A percentile compares a stretch with the other conserved stretches of the same genome.
These are phyloP conservation scores for Panthera tigris DNA, from an alignment of 2,113 vertebrate genomes.

Conservation along the genomic window DNA sequence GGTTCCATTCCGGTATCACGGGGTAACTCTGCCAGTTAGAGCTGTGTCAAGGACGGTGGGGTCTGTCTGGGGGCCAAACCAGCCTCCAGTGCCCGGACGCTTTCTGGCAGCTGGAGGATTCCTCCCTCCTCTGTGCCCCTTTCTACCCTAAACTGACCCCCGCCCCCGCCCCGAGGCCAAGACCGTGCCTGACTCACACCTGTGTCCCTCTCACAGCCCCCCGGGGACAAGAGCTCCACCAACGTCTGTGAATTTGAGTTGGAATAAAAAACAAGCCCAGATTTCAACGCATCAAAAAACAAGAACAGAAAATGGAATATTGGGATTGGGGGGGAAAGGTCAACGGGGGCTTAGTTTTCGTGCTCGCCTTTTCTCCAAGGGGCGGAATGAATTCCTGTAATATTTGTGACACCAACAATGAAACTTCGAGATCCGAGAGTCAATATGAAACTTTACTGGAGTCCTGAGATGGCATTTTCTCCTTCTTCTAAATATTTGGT, in stretches of 20 bases:
- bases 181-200: neutral
- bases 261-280: slow-evolving; percentile 1
- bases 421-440: neutral
- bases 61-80: neutral
- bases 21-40: neutral
- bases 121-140: too few species aligned
- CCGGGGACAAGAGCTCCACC: neutral
- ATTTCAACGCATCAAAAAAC: neutral
- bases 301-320: neutral
- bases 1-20: neutral
- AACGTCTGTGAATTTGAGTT: neutral
- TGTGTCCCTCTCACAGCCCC: neutral
- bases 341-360: neutral
- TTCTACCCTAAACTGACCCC: neutral
- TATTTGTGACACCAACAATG: slow-evolving; percentile 22
- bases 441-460: neutral
- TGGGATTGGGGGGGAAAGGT: neutral
- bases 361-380: slow-evolving; percentile 9
- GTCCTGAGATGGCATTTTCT: neutral
- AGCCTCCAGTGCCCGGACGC: rapidly evolving
- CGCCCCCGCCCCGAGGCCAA: neutral
- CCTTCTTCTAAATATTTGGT: neutral
- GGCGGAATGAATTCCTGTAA: neutral
- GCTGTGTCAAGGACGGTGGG: neutral
- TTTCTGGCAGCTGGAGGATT: neutral